These are phyloP conservation scores for Mythimna pallens DNA, from an alignment of 2,888 invertebrate species.

Conservation along the genomic window DNA sequence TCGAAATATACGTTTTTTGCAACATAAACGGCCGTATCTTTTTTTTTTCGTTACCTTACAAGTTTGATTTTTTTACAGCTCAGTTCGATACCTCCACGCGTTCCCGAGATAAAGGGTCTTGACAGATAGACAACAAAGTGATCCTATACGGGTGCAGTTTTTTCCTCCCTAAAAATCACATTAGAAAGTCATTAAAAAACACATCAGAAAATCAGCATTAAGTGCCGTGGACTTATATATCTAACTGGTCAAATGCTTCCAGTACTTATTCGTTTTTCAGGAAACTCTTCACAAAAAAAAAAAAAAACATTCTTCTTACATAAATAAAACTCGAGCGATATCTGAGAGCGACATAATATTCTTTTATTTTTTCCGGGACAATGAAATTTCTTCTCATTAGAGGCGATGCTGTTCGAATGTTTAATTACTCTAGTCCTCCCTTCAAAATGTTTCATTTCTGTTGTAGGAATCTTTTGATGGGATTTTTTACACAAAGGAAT, in stretches of 20 bases:
- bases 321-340: conserved; percentile 35
- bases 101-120: too few species aligned
- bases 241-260: conserved; percentile 22
- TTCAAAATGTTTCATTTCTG: conserved; percentile 36
- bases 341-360: conserved; percentile 32
- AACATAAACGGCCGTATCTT: too few species aligned
- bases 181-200: too few species aligned
- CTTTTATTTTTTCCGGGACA: conserved; percentile 42
- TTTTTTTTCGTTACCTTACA: too few species aligned
- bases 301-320: conserved; percentile 31
- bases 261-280: conserved; percentile 5
- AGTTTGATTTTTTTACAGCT: too few species aligned
- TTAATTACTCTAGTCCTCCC: conserved; percentile 66
- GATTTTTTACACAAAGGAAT: not conserved
- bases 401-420: conserved; percentile 58
- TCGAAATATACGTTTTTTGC: too few species aligned
- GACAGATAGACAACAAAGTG: too few species aligned
- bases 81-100: too few species aligned
- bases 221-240: not conserved
- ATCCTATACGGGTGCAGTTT: too few species aligned
- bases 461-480: conserved; percentile 14
- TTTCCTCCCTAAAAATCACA: too few species aligned
- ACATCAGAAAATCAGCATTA: not conserved
- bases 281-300: conserved; percentile 15
- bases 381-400: conserved; percentile 59